A percentile compares a stretch with the other conserved stretches of the same genome.
Conservation (phyloP, 2,888 invertebrate species). For the Deroplatys truncata region DNA sequence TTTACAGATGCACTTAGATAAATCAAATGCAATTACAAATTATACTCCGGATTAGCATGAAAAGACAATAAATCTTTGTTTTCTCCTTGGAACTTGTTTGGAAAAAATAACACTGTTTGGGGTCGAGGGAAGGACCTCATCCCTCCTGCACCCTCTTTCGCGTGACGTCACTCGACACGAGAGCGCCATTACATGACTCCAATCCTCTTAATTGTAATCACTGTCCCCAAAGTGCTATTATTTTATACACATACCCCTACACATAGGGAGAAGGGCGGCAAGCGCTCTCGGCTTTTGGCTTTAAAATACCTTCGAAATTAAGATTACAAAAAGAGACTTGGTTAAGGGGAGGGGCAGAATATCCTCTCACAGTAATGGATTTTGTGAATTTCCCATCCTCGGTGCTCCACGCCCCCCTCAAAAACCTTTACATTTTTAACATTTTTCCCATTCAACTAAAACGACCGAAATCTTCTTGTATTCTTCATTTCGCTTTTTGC, state of each 20-base stretch:
- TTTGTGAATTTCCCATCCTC: neutral
- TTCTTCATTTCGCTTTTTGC: neutral
- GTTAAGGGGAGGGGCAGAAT: neutral
- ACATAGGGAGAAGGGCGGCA: neutral
- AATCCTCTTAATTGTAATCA: constrained; percentile 29
- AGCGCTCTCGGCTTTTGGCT: constrained; percentile 4
- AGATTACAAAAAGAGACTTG: constrained; percentile 5
- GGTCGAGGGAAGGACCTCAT: neutral
- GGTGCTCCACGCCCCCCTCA: neutral
- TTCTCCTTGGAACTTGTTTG: neutral
- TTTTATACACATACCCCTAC: constrained; percentile 11
- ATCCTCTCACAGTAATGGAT: constrained; percentile 10
- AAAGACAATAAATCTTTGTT: too few relatives aligned
- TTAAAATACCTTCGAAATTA: constrained; percentile 17
- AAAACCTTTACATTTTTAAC: neutral
- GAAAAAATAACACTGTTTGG: neutral
- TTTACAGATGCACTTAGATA: neutral
- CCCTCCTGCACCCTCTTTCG: neutral
- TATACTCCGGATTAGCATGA: neutral
- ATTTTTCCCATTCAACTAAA: neutral
- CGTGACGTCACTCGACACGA: constrained; percentile 24
- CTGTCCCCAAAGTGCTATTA: constrained; percentile 25
- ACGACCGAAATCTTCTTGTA: neutral
- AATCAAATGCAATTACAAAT: neutral
- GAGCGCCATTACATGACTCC: constrained; percentile 21